phyloP scores from a whole-genome alignment of 2,113 vertebrate species.

The Hippocampus comes region DNA sequence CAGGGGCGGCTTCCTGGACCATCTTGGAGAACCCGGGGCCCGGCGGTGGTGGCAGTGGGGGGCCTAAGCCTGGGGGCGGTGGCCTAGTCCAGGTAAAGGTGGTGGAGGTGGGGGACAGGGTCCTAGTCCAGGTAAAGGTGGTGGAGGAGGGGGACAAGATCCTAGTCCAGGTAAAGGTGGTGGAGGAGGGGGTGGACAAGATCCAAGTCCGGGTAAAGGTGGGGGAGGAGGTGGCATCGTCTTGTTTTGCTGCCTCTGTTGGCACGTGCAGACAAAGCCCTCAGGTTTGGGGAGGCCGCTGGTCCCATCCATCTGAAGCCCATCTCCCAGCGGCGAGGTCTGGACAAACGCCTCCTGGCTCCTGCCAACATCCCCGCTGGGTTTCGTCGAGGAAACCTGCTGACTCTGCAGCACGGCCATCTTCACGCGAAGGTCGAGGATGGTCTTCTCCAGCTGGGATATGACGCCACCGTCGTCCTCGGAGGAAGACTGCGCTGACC shows the following conservation, averaged over 20 bases:
- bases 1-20: conserved; percentile 77
- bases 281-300: conserved; percentile 54
- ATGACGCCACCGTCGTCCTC: conserved; percentile 79
- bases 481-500: conserved; percentile 51
- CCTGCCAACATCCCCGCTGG: conserved; percentile 27
- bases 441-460: conserved; percentile 84
- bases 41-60: conserved; percentile 37
- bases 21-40: conserved; percentile 74
- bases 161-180: conserved; percentile 16
- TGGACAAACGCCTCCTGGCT: conserved; percentile 79
- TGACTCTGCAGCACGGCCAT: conserved; percentile 84
- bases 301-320: conserved; percentile 59
- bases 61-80: conserved; percentile 30
- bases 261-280: conserved; percentile 63
- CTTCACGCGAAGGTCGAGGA: conserved; percentile 84
- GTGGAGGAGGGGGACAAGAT: conserved; percentile 27
- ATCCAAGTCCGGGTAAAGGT: conserved; percentile 16
- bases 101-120: conserved; percentile 32
- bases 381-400: conserved; percentile 59
- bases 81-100: conserved; percentile 18
- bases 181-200: conserved; percentile 14
- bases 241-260: conserved; percentile 56
- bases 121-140: conserved; percentile 14
- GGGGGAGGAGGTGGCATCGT: conserved; percentile 14
- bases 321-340: conserved; percentile 81